Percentiles rank a stretch among this genome's conserved stretches.
Conservation (phyloP, 2,888 invertebrate species). For the Drosophila mimetica region DNA sequence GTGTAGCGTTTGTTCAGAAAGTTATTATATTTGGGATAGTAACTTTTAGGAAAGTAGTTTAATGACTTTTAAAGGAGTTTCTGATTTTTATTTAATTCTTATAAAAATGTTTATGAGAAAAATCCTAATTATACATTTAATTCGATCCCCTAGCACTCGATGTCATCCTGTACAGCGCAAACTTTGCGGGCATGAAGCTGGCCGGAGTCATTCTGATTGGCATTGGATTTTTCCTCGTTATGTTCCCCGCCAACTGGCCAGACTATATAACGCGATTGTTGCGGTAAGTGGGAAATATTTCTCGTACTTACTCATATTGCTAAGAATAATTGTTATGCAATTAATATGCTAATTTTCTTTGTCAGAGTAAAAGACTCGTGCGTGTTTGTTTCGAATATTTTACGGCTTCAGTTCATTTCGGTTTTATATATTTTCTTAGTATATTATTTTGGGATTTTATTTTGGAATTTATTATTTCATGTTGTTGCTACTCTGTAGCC, state of each 20-base stretch:
- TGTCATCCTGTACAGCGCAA: constrained; percentile 92
- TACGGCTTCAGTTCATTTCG: constrained; percentile 30
- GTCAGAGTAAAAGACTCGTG: constrained; percentile 56
- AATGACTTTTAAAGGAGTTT: not conserved
- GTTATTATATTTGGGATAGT: not conserved
- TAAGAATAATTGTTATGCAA: constrained; percentile 46
- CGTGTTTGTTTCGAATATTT: constrained; percentile 59
- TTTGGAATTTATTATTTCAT: constrained; percentile 20
- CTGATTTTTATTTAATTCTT: not conserved
- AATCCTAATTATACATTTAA: not conserved
- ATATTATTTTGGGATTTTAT: constrained; percentile 18
- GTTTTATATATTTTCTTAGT: constrained; percentile 20
- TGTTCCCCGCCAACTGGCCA: constrained; percentile 98
- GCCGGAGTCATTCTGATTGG: constrained; percentile 96
- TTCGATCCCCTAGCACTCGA: constrained; percentile 89
- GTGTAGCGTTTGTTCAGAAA: not conserved
- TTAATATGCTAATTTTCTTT: constrained; percentile 69
- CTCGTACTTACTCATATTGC: constrained; percentile 24
- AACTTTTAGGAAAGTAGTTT: not conserved
- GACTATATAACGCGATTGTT: constrained; percentile 95
- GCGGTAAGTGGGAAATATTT: constrained; percentile 87
- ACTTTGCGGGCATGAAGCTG: constrained; percentile 97
- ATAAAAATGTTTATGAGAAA: not conserved
- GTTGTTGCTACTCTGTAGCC: constrained; percentile 40
- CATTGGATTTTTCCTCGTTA: constrained; percentile 95